Base-by-base conservation (phyloP, 2,888 invertebrate genomes). In the Galerucella calmariensis region DNA sequence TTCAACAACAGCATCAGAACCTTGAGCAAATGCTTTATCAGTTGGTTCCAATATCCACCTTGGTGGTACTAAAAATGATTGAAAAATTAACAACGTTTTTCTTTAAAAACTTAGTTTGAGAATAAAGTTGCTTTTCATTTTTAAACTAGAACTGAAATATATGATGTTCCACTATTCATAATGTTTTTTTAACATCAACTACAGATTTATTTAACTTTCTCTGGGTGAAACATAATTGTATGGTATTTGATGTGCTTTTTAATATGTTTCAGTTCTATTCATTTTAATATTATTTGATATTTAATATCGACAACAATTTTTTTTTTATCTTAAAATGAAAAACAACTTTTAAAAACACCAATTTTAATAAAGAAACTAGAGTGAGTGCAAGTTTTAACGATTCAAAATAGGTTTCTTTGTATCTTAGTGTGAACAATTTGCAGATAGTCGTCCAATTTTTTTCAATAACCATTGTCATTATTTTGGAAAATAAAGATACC, bases 11-110 rank as follows among this genome's bases (percentile, higher is more conserved):
- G 96, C 96, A 88, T 96, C 95, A 82, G 96, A 96, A 81, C 97
- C 96, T 89, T 97, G 96, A 80, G 97, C 96, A 89, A 97, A 97
- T 84, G 97, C 96, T 90, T 96, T 96, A 87, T 97, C 97, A 85
- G 96, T 96, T 72, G 97, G 97, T 88, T 97, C 96, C 84, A 97
- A 90, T 88, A 96, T 97, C 97, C 97, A 97, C 88, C 97, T 95
- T 79, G 97, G 97, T 84, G 97, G 97, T 85, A 97, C 97, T 97
- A 92, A 90, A 92, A 90, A 81, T 73, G 70, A 76, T 12, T n/a
- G 14, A 69, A 69, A 16, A 5, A 51, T 65, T 71, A 44, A 71
- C 8, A 16, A 65, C 27, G 20, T 58, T 20, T 8, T 65, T 41
- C 9, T 14, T 27, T 12, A 16, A 24, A 48, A n/a, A 44, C 12